These are phyloP conservation scores for Melanostoma scalare DNA, from an alignment of 2,888 invertebrate species.

Conservation along the genomic window DNA sequence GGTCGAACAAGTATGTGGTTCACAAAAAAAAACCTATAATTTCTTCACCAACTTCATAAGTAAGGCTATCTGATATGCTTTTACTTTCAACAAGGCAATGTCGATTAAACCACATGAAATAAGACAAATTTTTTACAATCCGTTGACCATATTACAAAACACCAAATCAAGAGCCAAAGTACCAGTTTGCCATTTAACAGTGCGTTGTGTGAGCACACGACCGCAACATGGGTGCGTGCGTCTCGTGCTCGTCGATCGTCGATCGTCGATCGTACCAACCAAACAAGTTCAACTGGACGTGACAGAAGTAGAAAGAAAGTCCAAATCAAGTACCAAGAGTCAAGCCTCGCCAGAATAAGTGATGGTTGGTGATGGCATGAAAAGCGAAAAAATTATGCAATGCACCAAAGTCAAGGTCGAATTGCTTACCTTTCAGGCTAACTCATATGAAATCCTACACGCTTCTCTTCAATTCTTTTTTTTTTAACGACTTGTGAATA, in stretches of 20 bases:
- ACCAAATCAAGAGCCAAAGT: conserved; percentile 17
- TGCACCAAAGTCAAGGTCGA: conserved; percentile 31
- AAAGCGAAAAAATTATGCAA: not conserved
- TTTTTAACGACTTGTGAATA: too few species aligned
- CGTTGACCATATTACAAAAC: conserved; percentile 6
- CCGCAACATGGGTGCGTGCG: not conserved
- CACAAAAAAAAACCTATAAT: not conserved
- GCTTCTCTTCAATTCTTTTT: too few species aligned
- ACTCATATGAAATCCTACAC: too few species aligned
- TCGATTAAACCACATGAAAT: conserved; percentile 11
- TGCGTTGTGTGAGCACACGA: not conserved
- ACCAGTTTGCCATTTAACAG: not conserved
- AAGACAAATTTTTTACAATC: conserved; percentile 21
- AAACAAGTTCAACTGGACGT: conserved; percentile 28
- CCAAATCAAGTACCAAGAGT: not conserved
- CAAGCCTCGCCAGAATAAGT: not conserved
- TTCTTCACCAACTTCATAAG: not conserved
- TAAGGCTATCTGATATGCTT: conserved; percentile 27
- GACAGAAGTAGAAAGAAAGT: conserved; percentile 45
- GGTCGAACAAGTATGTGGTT: conserved; percentile 6
- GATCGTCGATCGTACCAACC: not conserved
- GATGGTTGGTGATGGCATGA: not conserved
- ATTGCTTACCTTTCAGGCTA: too few species aligned
- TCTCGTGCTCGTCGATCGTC: too few species aligned
- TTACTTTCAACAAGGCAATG: conserved; percentile 39